Percentiles rank a stretch among this genome's conserved stretches.
phyloP scores from a whole-genome alignment of 2,888 invertebrate species.

The Synanthedon andrenaeformis region DNA sequence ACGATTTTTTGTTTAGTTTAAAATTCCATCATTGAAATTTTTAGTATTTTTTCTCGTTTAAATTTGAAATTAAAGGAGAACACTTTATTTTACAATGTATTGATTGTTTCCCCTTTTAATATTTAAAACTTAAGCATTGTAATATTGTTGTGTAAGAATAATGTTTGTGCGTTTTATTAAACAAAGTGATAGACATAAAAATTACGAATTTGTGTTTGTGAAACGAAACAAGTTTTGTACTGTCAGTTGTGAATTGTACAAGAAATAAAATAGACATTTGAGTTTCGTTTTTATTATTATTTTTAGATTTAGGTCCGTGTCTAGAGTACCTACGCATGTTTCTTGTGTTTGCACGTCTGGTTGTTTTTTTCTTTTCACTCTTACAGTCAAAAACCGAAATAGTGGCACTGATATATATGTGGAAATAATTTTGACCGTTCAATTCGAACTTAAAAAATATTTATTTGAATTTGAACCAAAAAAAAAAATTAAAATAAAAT shows the following conservation, averaged over 20 bases:
- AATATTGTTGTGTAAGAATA: not conserved
- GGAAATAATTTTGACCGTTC: slow-evolving; percentile 25
- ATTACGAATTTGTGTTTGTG: not conserved
- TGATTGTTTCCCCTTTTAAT: not conserved
- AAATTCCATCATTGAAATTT: not conserved
- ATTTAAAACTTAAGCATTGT: not conserved
- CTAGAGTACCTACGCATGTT: slow-evolving; percentile 50
- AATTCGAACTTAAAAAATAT: slow-evolving; percentile 12
- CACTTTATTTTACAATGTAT: not conserved
- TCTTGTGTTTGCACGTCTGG: slow-evolving; percentile 36
- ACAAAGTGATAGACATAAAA: no score
- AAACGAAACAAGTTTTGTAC: not conserved
- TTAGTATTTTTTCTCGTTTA: no score
- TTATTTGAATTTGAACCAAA: slow-evolving; percentile 51
- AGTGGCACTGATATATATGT: slow-evolving; percentile 13
- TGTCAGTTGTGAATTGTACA: slow-evolving; percentile 59
- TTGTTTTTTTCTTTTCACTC: slow-evolving; percentile 8
- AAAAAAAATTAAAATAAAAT: slow-evolving; percentile 34
- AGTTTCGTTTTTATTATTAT: slow-evolving; percentile 54
- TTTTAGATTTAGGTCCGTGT: slow-evolving; percentile 27
- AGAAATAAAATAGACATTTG: slow-evolving; percentile 57
- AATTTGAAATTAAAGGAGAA: no score
- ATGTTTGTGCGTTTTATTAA: not conserved
- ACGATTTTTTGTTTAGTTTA: slow-evolving; percentile 9
- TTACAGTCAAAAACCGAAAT: slow-evolving; percentile 7